These are phyloP conservation scores for Podotricha telesiphe DNA, from an alignment of 2,888 invertebrate species.

Conservation along the genomic window DNA sequence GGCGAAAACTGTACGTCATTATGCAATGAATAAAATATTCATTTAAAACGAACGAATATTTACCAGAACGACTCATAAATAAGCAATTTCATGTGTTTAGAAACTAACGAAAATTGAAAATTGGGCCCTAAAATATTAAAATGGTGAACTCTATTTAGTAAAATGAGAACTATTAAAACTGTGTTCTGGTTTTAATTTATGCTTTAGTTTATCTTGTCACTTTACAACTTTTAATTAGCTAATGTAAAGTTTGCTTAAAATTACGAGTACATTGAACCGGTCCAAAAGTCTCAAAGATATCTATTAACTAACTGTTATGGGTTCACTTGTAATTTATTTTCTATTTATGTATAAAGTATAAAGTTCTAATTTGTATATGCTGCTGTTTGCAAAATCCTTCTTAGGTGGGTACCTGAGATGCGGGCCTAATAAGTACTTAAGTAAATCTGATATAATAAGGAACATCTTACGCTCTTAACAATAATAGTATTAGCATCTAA, in stretches of 20 bases:
- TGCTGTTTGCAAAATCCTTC: too few relatives aligned
- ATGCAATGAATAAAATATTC: too few relatives aligned
- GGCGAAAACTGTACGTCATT: too few relatives aligned
- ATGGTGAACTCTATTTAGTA: background rate
- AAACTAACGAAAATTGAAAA: background rate
- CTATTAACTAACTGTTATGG: background rate
- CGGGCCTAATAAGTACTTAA: too few relatives aligned
- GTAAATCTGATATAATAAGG: too few relatives aligned
- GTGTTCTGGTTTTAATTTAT: background rate
- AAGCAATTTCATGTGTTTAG: background rate
- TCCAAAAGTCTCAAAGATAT: background rate
- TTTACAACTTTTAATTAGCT: slow-evolving; percentile 10
- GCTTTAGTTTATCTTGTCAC: background rate
- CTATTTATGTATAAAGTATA: background rate
- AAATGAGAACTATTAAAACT: background rate
- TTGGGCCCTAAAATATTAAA: background rate
- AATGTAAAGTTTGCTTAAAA: background rate
- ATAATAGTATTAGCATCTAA: too few relatives aligned
- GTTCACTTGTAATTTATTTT: background rate
- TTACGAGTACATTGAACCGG: background rate
- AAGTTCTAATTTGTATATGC: background rate
- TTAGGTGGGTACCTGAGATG: too few relatives aligned
- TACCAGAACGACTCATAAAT: too few relatives aligned
- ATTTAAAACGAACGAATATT: background rate
- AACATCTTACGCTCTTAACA: too few relatives aligned